Conservation (phyloP, 2,888 invertebrate species). For the Mimas tiliae region DNA sequence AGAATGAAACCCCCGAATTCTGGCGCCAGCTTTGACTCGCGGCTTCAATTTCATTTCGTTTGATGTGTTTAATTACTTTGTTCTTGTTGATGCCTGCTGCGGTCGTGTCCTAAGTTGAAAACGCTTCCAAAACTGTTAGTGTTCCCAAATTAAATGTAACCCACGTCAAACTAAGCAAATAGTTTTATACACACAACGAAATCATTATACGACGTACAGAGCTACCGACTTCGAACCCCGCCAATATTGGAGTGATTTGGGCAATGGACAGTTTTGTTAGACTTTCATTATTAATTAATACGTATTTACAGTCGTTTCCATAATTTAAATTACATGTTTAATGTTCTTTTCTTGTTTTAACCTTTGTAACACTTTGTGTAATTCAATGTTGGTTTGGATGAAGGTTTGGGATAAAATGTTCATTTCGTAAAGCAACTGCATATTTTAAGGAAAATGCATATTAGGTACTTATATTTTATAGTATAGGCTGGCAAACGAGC, state of each 20-base stretch:
- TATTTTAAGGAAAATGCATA: too few species aligned
- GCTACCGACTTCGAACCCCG: conserved; percentile 38
- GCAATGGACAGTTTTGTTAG: conserved; percentile 11
- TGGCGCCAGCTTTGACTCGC: conserved; percentile 65
- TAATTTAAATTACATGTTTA: not conserved
- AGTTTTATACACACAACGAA: conserved; percentile 75
- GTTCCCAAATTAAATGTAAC: conserved; percentile 81
- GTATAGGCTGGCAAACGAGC: too few species aligned
- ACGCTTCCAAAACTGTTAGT: conserved; percentile 76
- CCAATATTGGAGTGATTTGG: conserved; percentile 43
- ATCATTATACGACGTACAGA: conserved; percentile 62
- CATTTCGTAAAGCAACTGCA: too few species aligned
- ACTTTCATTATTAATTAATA: not conserved
- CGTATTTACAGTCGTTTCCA: not conserved
- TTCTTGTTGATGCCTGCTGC: conserved; percentile 80
- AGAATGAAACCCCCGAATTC: conserved; percentile 13
- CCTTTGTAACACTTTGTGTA: too few species aligned
- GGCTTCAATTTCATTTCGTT: conserved; percentile 78
- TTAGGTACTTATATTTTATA: too few species aligned
- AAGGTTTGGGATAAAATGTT: too few species aligned
- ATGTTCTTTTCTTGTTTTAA: too few species aligned
- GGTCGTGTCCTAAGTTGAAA: conserved; percentile 78
- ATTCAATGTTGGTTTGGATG: too few species aligned
- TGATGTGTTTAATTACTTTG: conserved; percentile 85
- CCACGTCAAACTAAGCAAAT: conserved; percentile 80